Base-by-base conservation (phyloP, 2,888 invertebrate genomes). In the Andrena camellia region DNA sequence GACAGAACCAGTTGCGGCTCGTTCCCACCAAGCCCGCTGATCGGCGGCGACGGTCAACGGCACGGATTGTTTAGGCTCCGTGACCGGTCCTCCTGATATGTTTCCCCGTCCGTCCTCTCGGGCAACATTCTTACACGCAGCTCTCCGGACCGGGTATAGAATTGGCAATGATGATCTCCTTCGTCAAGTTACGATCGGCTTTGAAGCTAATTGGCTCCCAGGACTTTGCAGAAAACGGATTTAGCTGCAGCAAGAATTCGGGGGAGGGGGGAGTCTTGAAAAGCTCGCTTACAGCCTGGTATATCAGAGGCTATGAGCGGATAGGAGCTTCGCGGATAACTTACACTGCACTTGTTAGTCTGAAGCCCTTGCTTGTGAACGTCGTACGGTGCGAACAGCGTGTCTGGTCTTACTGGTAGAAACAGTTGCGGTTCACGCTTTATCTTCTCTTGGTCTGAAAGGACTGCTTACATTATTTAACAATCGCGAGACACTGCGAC, bases 71-170 rank as follows among this genome's bases (percentile, higher is more conserved):
- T 72, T 78, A 73, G 77, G 68, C 79, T 84, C 81, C 68, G 81
- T 75, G 79, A 85, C 89, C 88, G 88, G 87, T 88, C 86, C 83
- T 85, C 86, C 89, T 91, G 90, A 91, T 91, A 90, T 92, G 91
- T 91, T 83, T 87, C 33, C 81, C 73, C 67, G 74, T 57, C 76
- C 62, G 20, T 80, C 33, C 10, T 70, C 29, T 75, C 62, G 17
- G 33, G 63, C 73, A 29, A 74, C 2, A 42, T 31, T 82, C 57
- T 96, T 96, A 98, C 93, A 98, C 98, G 95, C 98, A 98, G 95
- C 97, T 98, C 94, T 98, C 98, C 59, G 97, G 98, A 81, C 98
- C 98, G 42, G 98, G 98, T 94, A 98, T 96, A 89, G 97, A 96
- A 93, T 97, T 97, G 70, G 97, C 97, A 90, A 98, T 96, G 78